Conservation (phyloP, 2,113 vertebrate species). For the Lathamus discolor region DNA sequence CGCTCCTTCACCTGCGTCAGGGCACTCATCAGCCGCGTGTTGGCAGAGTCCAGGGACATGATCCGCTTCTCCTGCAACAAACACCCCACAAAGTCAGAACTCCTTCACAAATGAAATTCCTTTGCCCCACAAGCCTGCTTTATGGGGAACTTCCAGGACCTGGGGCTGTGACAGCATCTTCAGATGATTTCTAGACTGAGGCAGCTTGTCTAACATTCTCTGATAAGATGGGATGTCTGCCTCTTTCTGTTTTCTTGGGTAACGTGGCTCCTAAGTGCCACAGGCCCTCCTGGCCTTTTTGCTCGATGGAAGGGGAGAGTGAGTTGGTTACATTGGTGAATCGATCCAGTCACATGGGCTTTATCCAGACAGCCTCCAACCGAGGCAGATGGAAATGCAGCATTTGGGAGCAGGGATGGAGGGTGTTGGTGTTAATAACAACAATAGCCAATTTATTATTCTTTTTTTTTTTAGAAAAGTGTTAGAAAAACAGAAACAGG, state of each 20-base stretch:
- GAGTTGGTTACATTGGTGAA: background rate
- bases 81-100: constrained; percentile 8
- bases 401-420: background rate
- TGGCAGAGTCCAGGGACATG: constrained; percentile 90
- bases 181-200: constrained; percentile 5
- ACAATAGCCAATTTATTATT: background rate
- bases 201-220: constrained; percentile 21
- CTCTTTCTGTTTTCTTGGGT: constrained; percentile 68
- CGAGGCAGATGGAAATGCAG: background rate
- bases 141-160: background rate
- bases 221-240: constrained; percentile 61
- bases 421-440: background rate
- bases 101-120: fast-evolving
- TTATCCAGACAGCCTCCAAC: background rate
- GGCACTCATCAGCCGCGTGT: constrained; percentile 91
- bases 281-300: background rate
- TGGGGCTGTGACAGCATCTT: background rate
- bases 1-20: constrained; percentile 96
- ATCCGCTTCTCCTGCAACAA: constrained; percentile 92
- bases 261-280: background rate
- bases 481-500: constrained; percentile 67
- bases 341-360: background rate
- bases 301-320: background rate
- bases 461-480: background rate
- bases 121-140: background rate